These are phyloP conservation scores for Leptodactylus fallax DNA, from an alignment of 2,797 vertebrate species.

Conservation along the genomic window DNA sequence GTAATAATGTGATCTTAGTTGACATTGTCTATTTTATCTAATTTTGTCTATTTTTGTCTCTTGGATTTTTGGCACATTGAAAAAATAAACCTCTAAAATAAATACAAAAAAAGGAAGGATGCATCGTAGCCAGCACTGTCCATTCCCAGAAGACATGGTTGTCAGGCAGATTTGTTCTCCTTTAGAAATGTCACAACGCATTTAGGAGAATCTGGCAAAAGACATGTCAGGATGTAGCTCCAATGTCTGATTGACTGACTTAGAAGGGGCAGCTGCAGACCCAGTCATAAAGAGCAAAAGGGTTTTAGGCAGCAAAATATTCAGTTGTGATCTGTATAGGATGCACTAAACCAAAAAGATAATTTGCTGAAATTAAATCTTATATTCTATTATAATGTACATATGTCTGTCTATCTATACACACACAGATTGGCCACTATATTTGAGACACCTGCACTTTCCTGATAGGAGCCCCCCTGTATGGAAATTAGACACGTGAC, in stretches of 20 bases:
- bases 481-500: too few relatives aligned
- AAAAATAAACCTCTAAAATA: neutral
- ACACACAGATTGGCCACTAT: too few relatives aligned
- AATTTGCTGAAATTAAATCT: too few relatives aligned
- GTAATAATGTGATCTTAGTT: neutral
- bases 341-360: neutral
- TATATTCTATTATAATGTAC: too few relatives aligned
- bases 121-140: neutral
- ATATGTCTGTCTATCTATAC: too few relatives aligned
- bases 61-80: neutral
- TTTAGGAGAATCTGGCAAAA: constrained; percentile 33
- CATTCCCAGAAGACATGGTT: constrained; percentile 10
- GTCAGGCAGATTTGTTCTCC: constrained; percentile 7
- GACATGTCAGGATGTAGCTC: neutral
- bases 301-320: neutral
- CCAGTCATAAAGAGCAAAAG: neutral
- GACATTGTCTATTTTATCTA: too few relatives aligned
- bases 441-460: too few relatives aligned
- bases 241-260: neutral
- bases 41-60: neutral
- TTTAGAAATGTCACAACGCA: constrained; percentile 42
- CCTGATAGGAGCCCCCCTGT: too few relatives aligned
- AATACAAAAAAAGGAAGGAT: neutral
- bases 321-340: neutral
- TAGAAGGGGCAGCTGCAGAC: neutral